Conservation (phyloP, 2,888 invertebrate genomes). For the Margaritifera margaritifera region DNA sequence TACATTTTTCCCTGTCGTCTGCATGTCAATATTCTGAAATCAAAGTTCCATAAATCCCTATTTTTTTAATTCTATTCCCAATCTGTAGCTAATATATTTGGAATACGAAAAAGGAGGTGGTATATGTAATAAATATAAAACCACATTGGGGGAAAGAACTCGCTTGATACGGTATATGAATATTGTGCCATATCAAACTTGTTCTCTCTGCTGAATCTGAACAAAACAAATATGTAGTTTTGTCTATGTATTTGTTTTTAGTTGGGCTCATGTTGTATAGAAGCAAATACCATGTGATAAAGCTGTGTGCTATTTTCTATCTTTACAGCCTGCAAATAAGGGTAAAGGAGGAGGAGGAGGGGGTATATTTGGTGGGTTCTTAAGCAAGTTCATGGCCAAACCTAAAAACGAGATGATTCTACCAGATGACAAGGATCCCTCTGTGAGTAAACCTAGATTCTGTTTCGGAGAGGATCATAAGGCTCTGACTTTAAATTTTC, state of each 20-base stretch:
- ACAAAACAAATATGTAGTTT: not conserved
- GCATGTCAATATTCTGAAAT: too few species aligned
- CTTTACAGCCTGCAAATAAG: not conserved
- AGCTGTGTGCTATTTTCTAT: not conserved
- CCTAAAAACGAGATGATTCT: constrained; percentile 96
- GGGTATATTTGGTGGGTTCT: constrained; percentile 90
- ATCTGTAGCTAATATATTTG: too few species aligned
- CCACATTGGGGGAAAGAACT: too few species aligned
- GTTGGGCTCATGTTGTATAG: not conserved
- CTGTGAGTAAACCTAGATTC: constrained; percentile 77
- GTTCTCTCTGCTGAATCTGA: too few species aligned
- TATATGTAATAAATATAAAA: too few species aligned
- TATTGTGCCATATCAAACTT: too few species aligned
- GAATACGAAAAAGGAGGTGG: too few species aligned
- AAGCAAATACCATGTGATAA: not conserved
- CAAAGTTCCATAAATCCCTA: too few species aligned
- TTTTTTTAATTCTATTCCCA: too few species aligned
- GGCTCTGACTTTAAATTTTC: too few species aligned
- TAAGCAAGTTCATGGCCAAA: constrained; percentile 86
- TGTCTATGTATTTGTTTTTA: not conserved
- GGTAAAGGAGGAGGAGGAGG: constrained; percentile 36
- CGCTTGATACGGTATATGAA: too few species aligned
- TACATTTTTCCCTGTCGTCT: too few species aligned
- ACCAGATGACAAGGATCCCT: constrained; percentile 94
- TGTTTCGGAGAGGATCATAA: not conserved